Percentiles rank a stretch among this genome's conserved stretches.
These are phyloP conservation scores for Gymnothorax reevesii DNA, from an alignment of 2,797 vertebrate genomes.

Conservation along the genomic window DNA sequence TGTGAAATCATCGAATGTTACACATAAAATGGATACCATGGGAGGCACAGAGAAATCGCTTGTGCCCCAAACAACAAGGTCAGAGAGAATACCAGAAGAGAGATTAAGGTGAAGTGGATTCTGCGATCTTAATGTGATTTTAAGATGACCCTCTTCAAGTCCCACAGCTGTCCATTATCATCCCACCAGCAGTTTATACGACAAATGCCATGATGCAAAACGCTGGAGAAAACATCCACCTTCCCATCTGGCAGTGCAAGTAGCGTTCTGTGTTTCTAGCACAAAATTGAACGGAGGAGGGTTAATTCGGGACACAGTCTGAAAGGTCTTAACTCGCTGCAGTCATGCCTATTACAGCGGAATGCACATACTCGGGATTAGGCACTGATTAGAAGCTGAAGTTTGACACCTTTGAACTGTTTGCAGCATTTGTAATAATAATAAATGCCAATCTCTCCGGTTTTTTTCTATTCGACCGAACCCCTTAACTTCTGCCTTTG, in stretches of 20 bases:
- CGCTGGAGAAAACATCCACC: neutral
- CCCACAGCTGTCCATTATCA: neutral
- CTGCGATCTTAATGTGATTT: constrained; percentile 3
- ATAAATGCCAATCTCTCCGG: neutral
- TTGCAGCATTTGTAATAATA: neutral
- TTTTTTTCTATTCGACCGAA: neutral
- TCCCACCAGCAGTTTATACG: neutral
- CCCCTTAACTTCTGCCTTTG: neutral
- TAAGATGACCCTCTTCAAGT: neutral
- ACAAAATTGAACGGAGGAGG: constrained; percentile 40
- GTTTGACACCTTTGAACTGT: neutral
- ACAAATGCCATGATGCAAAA: neutral
- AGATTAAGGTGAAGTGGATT: constrained; percentile 8
- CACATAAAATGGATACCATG: neutral
- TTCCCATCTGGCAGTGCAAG: neutral
- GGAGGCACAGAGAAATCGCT: neutral
- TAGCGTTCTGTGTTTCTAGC: neutral
- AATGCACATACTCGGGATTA: constrained; percentile 1
- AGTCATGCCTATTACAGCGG: neutral
- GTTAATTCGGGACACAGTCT: neutral
- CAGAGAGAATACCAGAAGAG: neutral
- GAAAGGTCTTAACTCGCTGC: neutral
- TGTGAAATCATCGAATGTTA: neutral
- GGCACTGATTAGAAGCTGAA: neutral
- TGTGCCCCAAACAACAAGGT: neutral